phyloP scores from a whole-genome alignment of 2,113 vertebrate genomes.

The Sinocyclocheilus anshuiensis region DNA sequence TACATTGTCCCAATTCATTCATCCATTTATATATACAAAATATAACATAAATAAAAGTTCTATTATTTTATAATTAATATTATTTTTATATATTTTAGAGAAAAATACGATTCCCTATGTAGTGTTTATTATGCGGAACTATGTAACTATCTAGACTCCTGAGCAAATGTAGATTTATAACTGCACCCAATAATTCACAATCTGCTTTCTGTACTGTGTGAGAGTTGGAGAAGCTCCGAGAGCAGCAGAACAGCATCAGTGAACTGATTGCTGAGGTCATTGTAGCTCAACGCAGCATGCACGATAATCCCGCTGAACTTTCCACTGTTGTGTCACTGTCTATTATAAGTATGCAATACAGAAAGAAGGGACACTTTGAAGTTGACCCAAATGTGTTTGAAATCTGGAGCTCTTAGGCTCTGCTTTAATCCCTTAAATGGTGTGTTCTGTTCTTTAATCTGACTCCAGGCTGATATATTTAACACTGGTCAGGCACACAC shows the following conservation, averaged over 20 bases:
- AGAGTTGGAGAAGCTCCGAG: neutral
- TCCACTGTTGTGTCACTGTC: neutral
- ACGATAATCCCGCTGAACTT: slow-evolving; percentile 16
- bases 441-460: slow-evolving; percentile 14
- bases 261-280: neutral
- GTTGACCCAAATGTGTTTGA: slow-evolving; percentile 26
- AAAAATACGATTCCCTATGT: too few relatives aligned
- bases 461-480: neutral
- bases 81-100: too few relatives aligned
- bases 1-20: too few relatives aligned
- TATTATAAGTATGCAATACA: slow-evolving; percentile 9
- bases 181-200: too few relatives aligned
- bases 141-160: too few relatives aligned
- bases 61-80: too few relatives aligned
- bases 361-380: slow-evolving; percentile 22
- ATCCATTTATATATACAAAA: too few relatives aligned
- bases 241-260: neutral
- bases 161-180: too few relatives aligned
- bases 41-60: too few relatives aligned
- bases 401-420: slow-evolving; percentile 17
- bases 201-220: neutral
- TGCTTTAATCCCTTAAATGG: slow-evolving; percentile 14
- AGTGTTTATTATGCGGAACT: too few relatives aligned
- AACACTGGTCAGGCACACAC: slow-evolving; percentile 12
- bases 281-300: neutral